Conservation (phyloP, 1,140 invertebrate genomes). For the Oncopodura yosiiana region DNA sequence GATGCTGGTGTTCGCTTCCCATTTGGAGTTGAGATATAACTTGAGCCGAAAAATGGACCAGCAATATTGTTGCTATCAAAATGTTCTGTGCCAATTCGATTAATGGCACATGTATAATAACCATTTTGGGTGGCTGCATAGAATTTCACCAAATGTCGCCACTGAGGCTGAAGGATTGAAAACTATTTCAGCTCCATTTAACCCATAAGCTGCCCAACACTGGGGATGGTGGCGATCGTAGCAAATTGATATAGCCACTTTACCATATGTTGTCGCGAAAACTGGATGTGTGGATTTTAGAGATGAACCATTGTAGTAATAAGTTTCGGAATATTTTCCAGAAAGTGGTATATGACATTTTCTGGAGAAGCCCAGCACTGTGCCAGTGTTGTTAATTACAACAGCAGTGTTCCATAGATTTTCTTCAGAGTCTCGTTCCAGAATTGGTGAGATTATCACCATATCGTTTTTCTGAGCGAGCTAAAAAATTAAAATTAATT, state of each 20-base stretch:
- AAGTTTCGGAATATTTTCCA: constrained; percentile 12
- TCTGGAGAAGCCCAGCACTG: background rate
- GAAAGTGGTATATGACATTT: constrained; percentile 12
- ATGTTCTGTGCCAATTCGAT: constrained; percentile 8
- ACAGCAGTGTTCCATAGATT: constrained; percentile 14
- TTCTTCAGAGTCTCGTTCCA: constrained; percentile 16
- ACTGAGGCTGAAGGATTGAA: constrained; percentile 21
- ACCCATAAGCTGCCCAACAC: background rate
- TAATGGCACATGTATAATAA: constrained; percentile 11
- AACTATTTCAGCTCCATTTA: constrained; percentile 14
- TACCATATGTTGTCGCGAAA: constrained; percentile 12
- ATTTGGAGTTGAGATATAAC: constrained; percentile 5
- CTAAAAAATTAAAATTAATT: background rate
- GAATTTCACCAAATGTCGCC: constrained; percentile 8
- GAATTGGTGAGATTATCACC: constrained; percentile 20
- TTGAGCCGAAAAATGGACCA: constrained; percentile 12
- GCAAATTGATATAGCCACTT: constrained; percentile 9
- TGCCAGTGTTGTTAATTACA: constrained; percentile 7
- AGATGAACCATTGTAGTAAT: constrained; percentile 7
- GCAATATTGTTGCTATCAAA: background rate
- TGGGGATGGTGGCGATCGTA: constrained; percentile 18
- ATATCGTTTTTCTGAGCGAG: constrained; percentile 5
- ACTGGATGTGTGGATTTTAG: constrained; percentile 5
- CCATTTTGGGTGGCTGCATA: constrained; percentile 10
- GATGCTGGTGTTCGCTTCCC: constrained; percentile 14